Evolutionary conservation across 1,140 invertebrate genomes (phyloP), one percentile per base, ranked within the genome.

Genomic region (Lineus longissimus): DNA sequence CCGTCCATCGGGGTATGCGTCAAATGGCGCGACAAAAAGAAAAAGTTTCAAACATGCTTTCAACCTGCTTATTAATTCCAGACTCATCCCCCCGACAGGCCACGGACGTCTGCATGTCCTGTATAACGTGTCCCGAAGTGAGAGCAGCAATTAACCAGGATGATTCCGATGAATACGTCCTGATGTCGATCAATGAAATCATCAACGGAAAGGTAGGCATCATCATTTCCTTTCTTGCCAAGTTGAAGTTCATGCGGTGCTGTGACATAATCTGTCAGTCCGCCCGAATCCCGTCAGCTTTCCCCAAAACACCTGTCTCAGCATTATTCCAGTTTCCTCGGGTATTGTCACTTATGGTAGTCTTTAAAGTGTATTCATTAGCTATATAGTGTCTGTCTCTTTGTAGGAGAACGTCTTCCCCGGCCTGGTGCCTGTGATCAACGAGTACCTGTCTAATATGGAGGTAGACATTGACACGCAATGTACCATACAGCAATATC

Each of bases 391-490:
- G 33, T 36, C 15, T 36, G 30, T 30, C 43, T 66, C 64, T 61
- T 76, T 76, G 45, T 64, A 90, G 90, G 88, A 88, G 62, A 88
- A 87, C 29, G 86, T 90, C 62, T 99, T 98, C 84, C 94, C 94
- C 43, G 97, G 97, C n/a, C 83, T 98, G 66, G 88, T 98, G 61
- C 91, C 95, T 9, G 81, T 99, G 57, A 94, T 99, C 40, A 90
- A 94, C 73, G 92, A 91, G 69, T 99, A 97, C 81, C 84, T 98
- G 66, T 89, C 88, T 61, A 90, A 88, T 55, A 93, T 97, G 88
- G 94, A 98, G 79, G 90, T 97, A 51, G 95, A 98, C 84, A 92
- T 94, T 6, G 94, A 97, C 79, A 96, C 93, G 27, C 91, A 95
- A 76, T 98, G 95, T 82, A 96, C 94, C 2, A 92, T 99, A 70